Conservation (phyloP, 2,888 invertebrate species). For the Tinea pellionella region DNA sequence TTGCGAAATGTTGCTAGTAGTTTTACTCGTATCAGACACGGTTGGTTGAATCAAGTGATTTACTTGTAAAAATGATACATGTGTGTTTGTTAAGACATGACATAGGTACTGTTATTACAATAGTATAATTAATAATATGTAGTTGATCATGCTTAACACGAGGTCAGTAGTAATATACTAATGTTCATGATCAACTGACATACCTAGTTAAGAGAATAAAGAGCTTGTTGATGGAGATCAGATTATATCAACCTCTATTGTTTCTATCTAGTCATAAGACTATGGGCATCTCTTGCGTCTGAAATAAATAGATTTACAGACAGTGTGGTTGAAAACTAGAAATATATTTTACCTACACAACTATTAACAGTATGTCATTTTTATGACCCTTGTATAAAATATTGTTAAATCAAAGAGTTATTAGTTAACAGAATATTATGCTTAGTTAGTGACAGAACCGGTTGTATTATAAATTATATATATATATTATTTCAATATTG, state of each 20-base stretch:
- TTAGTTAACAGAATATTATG: conserved; percentile 7
- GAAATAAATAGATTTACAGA: not conserved
- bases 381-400: conserved; percentile 49
- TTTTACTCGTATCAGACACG: conserved; percentile 43
- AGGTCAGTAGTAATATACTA: conserved; percentile 54
- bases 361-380: not conserved
- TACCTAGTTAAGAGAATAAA: conserved; percentile 5
- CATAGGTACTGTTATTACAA: conserved; percentile 38
- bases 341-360: not conserved
- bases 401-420: conserved; percentile 11
- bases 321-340: not conserved
- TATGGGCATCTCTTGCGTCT: conserved; percentile 41
- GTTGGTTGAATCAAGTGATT: conserved; percentile 53
- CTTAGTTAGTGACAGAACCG: conserved; percentile 1
- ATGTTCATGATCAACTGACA: not conserved
- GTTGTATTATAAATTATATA: conserved; percentile 32
- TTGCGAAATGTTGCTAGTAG: conserved; percentile 55
- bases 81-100: not conserved
- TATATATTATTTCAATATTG: conserved; percentile 36
- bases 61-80: conserved; percentile 36
- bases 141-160: conserved; percentile 45
- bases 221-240: conserved; percentile 7
- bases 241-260: conserved; percentile 25
- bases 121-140: conserved; percentile 19
- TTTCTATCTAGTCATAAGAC: conserved; percentile 64